Evolutionary conservation across 2,113 vertebrate species (phyloP), one percentile per base, ranked within the genome.

Genomic region (Murina feae): DNA sequence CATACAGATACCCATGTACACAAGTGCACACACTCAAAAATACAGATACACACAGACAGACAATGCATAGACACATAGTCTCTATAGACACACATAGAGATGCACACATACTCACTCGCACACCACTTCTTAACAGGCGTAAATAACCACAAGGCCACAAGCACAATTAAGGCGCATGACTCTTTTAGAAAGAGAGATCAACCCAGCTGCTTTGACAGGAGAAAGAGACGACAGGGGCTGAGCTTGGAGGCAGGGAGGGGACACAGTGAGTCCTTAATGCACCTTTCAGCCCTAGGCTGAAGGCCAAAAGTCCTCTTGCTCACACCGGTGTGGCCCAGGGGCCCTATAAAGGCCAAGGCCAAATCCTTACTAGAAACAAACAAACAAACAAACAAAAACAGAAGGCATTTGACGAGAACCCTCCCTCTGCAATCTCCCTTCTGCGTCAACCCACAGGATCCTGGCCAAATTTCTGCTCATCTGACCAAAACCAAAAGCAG

Each of bases 401-500:
- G 86, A 91, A 93, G 58, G 79, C 2, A 0, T 86, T 79, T n/a
- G 39, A 74, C 20, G 55, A 79, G 55, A 32, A 66, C 0, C 9
- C 75, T 91, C 53, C 69, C 37, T 58, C 68, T 86, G 47, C 81
- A 63, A 13, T 23, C 23, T 53, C 20, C 30, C 35, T 68, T 86
- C 49, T 21, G 55, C 9, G 3, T 94, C 96, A 86, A 4, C 47
- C 49, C 32, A 14, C 47, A 53, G 69, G 55, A 91, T 58, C 55
- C 39, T 2, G 4, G 79, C 78, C 91, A 97, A 78, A 82, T 39
- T 82, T 83, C 74, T 80, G 39, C 39, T 89, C n/a, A 16, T 91
- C 83, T 93, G 37, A 82, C 37, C 69, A 84, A 89, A 23, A 79
- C 89, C 82, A 65, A 96, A 95, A 68, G 20, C 66, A 86, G 28